Base-by-base conservation (phyloP, 2,113 vertebrate species). In the Lipophrys pholis region DNA sequence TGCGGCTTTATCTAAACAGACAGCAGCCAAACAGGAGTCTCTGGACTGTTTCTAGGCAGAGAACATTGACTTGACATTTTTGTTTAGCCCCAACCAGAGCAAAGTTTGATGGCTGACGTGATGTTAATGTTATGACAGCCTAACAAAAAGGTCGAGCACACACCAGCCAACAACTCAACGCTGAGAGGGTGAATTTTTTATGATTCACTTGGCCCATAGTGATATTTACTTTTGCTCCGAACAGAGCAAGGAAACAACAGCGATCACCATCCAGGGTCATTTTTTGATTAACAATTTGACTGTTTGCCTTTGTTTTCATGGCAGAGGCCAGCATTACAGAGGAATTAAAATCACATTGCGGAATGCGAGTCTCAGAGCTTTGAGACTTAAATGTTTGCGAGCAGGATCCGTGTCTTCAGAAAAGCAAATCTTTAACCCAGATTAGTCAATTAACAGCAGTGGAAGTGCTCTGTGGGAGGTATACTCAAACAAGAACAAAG, bases 1-100 rank as follows among this genome's bases (percentile, higher is more conserved):
- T 30, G 54, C 55, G 68, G 58, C 46, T 82, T 49, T 36, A 72
- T 85, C 49, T 9, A 64, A 82, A 71, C 52, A 73, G 76, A 73
- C 73, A 84, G 57, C 69, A 74, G 70, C 64, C 61, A 52, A 30
- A 46, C 71, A 72, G 12, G 42, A 76, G 60, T 59, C 49, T 55
- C 36, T 6, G 59, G 35, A 38, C 6, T 16, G 79, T 60, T 12
- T 50, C 39, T 51, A 6, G 48, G 57, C 7, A 39, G 39, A 70
- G 81, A 60, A 83, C 74, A 85, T 82, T 49, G 64, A 15, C 56
- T 66, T 87, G 82, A 88, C 82, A 78, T 78, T 78, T 75, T 61
- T 63, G 63, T 81, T 76, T 75, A 63, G 51, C 52, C 17, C 40
- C 53, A 70, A 38, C 50, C 43, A 63, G 43, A 69, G 79, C 14